These are phyloP conservation scores for Sisyra terminalis DNA, from an alignment of 2,888 invertebrate genomes.

Conservation along the genomic window DNA sequence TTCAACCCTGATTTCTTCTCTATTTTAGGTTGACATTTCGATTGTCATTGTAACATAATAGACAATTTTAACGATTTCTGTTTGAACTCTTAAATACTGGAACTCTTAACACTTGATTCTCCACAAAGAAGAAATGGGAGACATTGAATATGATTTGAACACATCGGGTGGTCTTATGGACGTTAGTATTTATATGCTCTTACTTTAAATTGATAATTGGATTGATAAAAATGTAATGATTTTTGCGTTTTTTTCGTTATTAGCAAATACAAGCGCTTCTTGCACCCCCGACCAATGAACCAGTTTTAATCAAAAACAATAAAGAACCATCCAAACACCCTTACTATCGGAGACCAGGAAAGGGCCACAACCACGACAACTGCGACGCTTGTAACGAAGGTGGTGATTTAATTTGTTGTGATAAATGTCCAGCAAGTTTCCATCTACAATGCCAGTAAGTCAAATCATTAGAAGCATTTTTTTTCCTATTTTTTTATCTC, in stretches of 20 bases:
- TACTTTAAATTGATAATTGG: conserved; percentile 7
- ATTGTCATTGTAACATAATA: conserved; percentile 7
- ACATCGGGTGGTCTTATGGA: conserved; percentile 74
- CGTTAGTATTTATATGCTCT: conserved; percentile 47
- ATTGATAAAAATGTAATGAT: conserved; percentile 14
- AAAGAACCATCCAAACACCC: conserved; percentile 51
- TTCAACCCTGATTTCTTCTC: too few species aligned
- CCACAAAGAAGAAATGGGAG: conserved; percentile 33
- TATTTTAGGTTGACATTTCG: conserved; percentile 9
- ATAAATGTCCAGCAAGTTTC: conserved; percentile 89
- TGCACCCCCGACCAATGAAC: conserved; percentile 71
- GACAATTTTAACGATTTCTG: conserved; percentile 5
- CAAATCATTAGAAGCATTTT: conserved; percentile 5
- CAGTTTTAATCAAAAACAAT: conserved; percentile 35
- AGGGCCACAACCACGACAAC: conserved; percentile 80
- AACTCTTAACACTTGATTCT: neutral
- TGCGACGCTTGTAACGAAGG: conserved; percentile 93
- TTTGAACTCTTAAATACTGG: conserved; percentile 1
- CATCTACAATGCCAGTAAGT: conserved; percentile 91
- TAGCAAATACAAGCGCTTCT: conserved; percentile 81
- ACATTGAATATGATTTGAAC: conserved; percentile 59
- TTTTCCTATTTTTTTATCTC: conserved; percentile 1
- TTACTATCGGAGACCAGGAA: conserved; percentile 72
- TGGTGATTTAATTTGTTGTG: conserved; percentile 89
- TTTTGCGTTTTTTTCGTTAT: conserved; percentile 17